Evolutionary conservation across 2,888 invertebrate genomes (phyloP).

Genomic region (Agriopis leucophaearia): DNA sequence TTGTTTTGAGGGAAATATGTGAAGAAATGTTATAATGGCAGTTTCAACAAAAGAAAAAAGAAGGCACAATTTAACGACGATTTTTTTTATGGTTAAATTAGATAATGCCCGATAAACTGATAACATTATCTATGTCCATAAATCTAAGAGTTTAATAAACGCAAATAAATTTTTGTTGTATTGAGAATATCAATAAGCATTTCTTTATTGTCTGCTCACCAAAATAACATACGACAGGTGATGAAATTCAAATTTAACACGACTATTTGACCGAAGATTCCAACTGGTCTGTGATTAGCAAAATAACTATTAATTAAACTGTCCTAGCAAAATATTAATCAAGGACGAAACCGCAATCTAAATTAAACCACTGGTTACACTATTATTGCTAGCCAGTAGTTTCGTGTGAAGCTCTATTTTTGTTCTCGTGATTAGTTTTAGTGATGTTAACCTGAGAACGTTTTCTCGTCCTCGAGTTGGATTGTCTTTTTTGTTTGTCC

Average conservation of each 20-base stretch:
- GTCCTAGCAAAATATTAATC: conserved; percentile 24
- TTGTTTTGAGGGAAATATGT: too few relatives aligned
- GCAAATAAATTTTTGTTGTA: too few relatives aligned
- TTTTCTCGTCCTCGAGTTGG: neutral
- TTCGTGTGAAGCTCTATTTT: neutral
- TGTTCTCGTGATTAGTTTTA: too few relatives aligned
- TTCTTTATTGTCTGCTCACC: neutral
- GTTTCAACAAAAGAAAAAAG: too few relatives aligned
- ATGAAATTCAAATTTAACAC: neutral
- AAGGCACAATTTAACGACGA: too few relatives aligned
- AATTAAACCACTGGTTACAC: neutral
- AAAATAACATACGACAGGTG: neutral
- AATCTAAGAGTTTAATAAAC: too few relatives aligned
- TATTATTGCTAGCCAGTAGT: conserved; percentile 1
- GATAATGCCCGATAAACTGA: too few relatives aligned
- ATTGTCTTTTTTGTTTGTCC: neutral
- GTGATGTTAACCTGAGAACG: neutral
- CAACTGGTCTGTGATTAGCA: conserved; percentile 1
- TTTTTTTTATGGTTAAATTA: too few relatives aligned
- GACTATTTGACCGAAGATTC: neutral
- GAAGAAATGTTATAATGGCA: too few relatives aligned
- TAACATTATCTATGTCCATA: too few relatives aligned
- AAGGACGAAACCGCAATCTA: conserved; percentile 12
- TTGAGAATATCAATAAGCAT: too few relatives aligned
- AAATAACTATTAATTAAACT: conserved; percentile 5